These are phyloP conservation scores for Drosophila recens DNA, from an alignment of 2,888 invertebrate species.

Conservation along the genomic window DNA sequence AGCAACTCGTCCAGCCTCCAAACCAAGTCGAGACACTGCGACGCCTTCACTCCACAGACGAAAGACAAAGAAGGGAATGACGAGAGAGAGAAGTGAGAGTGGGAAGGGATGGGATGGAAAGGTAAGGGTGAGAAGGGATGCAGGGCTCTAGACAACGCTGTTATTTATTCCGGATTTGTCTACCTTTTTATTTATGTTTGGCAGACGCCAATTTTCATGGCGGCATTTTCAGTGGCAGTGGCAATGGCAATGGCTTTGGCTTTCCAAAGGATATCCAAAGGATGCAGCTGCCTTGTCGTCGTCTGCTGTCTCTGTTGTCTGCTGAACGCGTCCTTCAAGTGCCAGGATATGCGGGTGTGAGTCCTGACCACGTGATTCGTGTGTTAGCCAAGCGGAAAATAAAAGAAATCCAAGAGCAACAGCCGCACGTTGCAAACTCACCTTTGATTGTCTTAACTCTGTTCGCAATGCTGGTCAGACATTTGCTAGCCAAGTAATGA, in stretches of 20 bases:
- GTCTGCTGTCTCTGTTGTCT: conserved; percentile 24
- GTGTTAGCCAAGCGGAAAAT: conserved; percentile 68
- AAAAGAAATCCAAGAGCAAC: conserved; percentile 65
- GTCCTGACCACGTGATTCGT: conserved; percentile 63
- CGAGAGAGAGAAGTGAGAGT: no score
- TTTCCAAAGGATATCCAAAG: conserved; percentile 38
- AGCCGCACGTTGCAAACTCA: conserved; percentile 58
- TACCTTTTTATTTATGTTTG: conserved; percentile 81
- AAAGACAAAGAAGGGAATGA: conserved; percentile 4
- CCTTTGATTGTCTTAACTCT: conserved; percentile 79
- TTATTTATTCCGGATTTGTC: conserved; percentile 82
- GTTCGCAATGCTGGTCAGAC: conserved; percentile 61
- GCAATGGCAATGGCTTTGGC: conserved; percentile 25
- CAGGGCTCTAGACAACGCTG: conserved; percentile 69
- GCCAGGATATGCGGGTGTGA: conserved; percentile 3
- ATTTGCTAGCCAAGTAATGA: conserved; percentile 59
- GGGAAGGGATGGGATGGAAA: no score
- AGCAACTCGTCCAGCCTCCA: conserved; percentile 28
- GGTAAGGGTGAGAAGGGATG: neutral
- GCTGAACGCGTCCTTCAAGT: conserved; percentile 20
- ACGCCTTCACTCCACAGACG: conserved; percentile 41
- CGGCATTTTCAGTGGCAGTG: conserved; percentile 44
- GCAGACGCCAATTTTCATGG: conserved; percentile 81
- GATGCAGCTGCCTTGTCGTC: conserved; percentile 51
- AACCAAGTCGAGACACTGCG: conserved; percentile 45